Percentiles rank a stretch among this genome's conserved stretches.
phyloP scores from a whole-genome alignment of 2,888 invertebrate species.

The Troides aeacus region DNA sequence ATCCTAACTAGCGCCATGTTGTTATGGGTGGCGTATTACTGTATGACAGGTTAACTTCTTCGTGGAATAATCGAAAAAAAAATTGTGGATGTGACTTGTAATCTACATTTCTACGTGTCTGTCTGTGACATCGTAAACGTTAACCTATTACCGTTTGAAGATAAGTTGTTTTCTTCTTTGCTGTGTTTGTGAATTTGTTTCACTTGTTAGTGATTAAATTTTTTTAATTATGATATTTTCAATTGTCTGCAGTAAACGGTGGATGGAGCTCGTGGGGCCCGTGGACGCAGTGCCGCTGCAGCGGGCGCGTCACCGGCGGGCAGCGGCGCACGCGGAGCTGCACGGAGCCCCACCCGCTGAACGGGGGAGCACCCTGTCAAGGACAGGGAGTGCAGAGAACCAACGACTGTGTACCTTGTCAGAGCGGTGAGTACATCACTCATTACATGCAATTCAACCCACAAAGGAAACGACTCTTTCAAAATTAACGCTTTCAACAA shows the following conservation, averaged over 20 bases:
- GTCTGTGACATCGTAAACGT: background rate
- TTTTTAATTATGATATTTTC: background rate
- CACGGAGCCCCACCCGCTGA: conserved; percentile 93
- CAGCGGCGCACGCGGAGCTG: conserved; percentile 92
- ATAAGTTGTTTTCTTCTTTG: background rate
- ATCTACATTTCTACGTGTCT: too few species aligned
- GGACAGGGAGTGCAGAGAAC: conserved; percentile 91
- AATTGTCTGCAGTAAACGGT: conserved; percentile 87
- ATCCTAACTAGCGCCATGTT: too few species aligned
- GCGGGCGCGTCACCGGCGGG: conserved; percentile 85
- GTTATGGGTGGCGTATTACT: too few species aligned
- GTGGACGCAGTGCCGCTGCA: conserved; percentile 94
- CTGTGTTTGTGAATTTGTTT: background rate
- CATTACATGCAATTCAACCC: too few species aligned
- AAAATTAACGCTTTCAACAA: too few species aligned
- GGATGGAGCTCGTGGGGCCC: conserved; percentile 95
- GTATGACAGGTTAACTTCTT: too few species aligned
- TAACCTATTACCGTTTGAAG: too few species aligned
- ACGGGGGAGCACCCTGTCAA: conserved; percentile 92
- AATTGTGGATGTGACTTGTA: too few species aligned
- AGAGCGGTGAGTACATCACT: conserved; percentile 55
- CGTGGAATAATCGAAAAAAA: too few species aligned
- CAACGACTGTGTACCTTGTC: conserved; percentile 89
- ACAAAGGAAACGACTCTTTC: too few species aligned
- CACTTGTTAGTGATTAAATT: background rate